Evolutionary conservation across 2,888 invertebrate species (phyloP), one percentile per base, ranked within the genome.

Genomic region (Dendrolimus houi): DNA sequence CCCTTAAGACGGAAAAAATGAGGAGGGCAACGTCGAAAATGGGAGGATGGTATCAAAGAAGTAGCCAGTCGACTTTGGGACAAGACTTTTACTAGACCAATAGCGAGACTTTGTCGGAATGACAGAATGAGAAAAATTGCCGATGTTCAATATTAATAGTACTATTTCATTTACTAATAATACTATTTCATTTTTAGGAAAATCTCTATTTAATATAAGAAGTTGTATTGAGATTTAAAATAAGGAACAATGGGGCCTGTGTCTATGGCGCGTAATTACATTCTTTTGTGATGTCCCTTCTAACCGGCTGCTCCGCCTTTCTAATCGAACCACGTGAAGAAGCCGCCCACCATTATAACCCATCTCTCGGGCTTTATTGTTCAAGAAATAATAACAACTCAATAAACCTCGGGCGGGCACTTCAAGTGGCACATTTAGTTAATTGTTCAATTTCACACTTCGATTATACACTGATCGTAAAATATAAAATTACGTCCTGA

Each of bases 241-340:
- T 65, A 69, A 66, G 72, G 72, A 80, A 75, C 77, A 79, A 76
- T 76, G 69, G 67, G 66, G 69, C 65, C 71, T 74, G 71, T 81
- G 83, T 71, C 69, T 71, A 74, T 77, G 83, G 77, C 78, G 81
- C 73, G 83, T 84, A 86, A 86, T 86, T 86, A 87, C 81, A 82
- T 84, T 83, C 82, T 79, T 83, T 86, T 85, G 82, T 82, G 72
- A 69, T 69, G 69, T 64, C 64, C 64, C 68, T 68, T 63, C 65
- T 63, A 58, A 56, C 61, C 64, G 54, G 60, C 61, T 67, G 60
- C 63, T 62, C 63, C 58, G 64, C 61, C 59, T 62, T 63, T 55
- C 57, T 62, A 63, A 59, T 52, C 62, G 56, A 57, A 52, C 56
- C 65, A 67, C 64, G 63, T 62, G 63, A 65, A 57, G 59, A 60